Percentiles rank a stretch among this genome's conserved stretches.
phyloP scores from a whole-genome alignment of 2,888 invertebrate genomes.

The Eupithecia pulchellata region DNA sequence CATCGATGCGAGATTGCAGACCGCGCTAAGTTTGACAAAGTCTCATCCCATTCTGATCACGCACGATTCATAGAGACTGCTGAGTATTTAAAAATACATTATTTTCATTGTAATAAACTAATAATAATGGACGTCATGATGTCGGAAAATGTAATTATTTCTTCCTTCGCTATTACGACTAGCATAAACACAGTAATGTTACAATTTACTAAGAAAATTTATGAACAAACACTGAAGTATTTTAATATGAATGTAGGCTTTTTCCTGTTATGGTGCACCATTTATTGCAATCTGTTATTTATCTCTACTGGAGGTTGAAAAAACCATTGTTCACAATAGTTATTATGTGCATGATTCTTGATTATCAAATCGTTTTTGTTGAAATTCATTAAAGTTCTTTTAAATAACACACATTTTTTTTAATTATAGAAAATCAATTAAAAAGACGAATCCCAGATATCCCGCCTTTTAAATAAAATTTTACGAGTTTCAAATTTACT shows the following conservation, averaged over 20 bases:
- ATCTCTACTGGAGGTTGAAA: background rate
- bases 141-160: background rate
- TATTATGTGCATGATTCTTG: background rate
- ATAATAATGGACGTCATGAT: background rate
- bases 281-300: conserved; percentile 11
- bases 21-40: background rate
- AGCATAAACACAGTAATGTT: background rate
- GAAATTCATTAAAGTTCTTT: no score
- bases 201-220: conserved; percentile 3
- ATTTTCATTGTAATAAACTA: background rate
- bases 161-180: background rate
- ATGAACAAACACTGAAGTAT: conserved; percentile 6
- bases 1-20: background rate
- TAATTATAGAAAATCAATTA: no score
- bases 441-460: no score
- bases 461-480: no score
- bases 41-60: background rate
- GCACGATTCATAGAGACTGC: background rate
- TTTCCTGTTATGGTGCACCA: conserved; percentile 24
- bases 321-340: background rate
- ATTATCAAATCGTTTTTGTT: no score
- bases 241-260: conserved; percentile 7
- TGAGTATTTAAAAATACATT: background rate
- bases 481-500: no score
- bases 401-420: no score